Percentiles rank a stretch among this genome's conserved stretches.
Evolutionary conservation across 2,888 invertebrate species (phyloP).

Genomic region (Urechis unicinctus): DNA sequence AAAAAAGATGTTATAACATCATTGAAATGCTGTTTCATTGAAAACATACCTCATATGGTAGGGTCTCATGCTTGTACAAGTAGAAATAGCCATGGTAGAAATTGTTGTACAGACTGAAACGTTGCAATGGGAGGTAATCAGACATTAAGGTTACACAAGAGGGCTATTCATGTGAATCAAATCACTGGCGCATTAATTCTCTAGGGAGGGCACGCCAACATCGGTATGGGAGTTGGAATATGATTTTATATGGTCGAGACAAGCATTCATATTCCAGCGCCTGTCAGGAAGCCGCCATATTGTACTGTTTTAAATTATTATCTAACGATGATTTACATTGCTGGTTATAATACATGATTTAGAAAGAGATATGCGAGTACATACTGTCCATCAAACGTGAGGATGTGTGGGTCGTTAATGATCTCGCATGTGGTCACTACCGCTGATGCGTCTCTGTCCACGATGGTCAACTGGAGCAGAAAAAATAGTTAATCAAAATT

Average conservation of each 20-base stretch:
- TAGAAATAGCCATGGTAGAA: slow-evolving; percentile 21
- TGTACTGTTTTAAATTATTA: too few species aligned
- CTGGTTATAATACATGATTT: too few species aligned
- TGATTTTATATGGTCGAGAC: too few species aligned
- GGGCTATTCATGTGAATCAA: too few species aligned
- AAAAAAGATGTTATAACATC: too few species aligned
- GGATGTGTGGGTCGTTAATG: slow-evolving; percentile 22
- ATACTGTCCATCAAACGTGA: slow-evolving; percentile 21
- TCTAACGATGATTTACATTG: too few species aligned
- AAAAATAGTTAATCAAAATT: background rate
- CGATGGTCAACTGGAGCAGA: background rate
- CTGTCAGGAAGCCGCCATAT: too few species aligned
- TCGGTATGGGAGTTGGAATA: too few species aligned
- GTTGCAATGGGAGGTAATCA: background rate
- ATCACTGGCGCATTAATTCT: too few species aligned
- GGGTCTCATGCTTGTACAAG: slow-evolving; percentile 13
- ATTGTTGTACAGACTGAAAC: slow-evolving; percentile 22
- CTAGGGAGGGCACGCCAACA: too few species aligned
- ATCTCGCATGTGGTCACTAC: slow-evolving; percentile 9
- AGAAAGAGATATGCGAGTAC: slow-evolving; percentile 1
- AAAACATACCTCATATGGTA: slow-evolving; percentile 15
- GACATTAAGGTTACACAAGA: background rate
- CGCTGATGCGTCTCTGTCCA: slow-evolving; percentile 1
- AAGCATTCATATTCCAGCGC: too few species aligned
- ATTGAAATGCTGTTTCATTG: too few species aligned